Conservation (phyloP, 2,888 invertebrate genomes). For the Atethmia centrago region DNA sequence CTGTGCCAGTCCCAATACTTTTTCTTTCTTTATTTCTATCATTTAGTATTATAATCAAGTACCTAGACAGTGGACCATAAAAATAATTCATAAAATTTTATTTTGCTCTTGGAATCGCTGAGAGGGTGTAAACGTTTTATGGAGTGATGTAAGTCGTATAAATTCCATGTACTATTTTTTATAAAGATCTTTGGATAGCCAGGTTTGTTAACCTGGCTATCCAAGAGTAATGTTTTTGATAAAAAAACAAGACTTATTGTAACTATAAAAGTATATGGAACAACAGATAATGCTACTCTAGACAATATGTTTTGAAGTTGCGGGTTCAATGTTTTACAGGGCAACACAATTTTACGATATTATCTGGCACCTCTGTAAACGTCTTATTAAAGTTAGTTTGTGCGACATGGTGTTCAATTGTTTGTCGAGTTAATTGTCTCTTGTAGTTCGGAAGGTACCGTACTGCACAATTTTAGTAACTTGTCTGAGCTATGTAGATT, state of each 20-base stretch:
- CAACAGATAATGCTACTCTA: constrained; percentile 14
- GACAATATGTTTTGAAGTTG: constrained; percentile 25
- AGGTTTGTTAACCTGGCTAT: no score
- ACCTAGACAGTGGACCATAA: constrained; percentile 28
- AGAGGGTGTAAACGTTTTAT: constrained; percentile 67
- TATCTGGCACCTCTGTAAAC: constrained; percentile 16
- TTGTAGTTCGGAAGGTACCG: constrained; percentile 22
- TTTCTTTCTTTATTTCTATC: no score
- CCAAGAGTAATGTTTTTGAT: constrained; percentile 7
- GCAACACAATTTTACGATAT: constrained; percentile 18
- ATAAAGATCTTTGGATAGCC: constrained; percentile 32
- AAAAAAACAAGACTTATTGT: neutral
- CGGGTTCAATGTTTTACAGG: constrained; percentile 25
- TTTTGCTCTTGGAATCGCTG: constrained; percentile 64
- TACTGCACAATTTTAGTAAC: constrained; percentile 19
- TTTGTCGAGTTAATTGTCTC: constrained; percentile 40
- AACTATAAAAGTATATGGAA: no score
- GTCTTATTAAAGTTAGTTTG: constrained; percentile 35
- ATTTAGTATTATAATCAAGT: constrained; percentile 28
- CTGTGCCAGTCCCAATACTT: no score
- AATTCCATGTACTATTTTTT: constrained; percentile 47
- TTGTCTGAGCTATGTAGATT: constrained; percentile 6
- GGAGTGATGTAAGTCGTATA: constrained; percentile 63
- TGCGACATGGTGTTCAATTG: constrained; percentile 45
- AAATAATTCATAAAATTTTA: constrained; percentile 67